A percentile compares a stretch with the other conserved stretches of the same genome.
Conservation (phyloP, 1,140 invertebrate genomes). For the Brachionus sp. region DNA sequence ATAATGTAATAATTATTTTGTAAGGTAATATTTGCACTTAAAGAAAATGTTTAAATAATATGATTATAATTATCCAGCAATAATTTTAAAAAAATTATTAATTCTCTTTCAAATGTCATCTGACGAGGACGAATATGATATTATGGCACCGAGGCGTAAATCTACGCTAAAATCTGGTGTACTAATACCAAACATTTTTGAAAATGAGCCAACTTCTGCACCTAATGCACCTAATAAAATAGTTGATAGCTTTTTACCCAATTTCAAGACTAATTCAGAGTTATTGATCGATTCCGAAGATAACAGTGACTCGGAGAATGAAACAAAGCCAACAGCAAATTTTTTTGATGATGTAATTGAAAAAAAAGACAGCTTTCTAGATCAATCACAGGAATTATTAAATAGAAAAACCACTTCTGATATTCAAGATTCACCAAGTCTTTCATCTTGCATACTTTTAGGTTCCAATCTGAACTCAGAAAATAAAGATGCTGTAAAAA, state of each 20-base stretch:
- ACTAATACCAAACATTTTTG: neutral
- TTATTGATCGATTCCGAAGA: neutral
- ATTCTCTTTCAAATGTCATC: neutral
- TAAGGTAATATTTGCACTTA: too few relatives aligned
- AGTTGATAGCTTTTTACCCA: neutral
- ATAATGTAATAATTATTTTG: too few relatives aligned
- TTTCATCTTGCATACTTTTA: neutral
- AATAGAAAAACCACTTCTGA: neutral
- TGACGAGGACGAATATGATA: constrained; percentile 7
- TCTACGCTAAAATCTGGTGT: neutral
- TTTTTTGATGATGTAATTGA: neutral
- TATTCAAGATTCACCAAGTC: neutral
- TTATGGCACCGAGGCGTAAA: neutral
- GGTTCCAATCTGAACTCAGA: neutral
- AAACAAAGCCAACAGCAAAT: neutral
- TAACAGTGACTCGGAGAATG: neutral
- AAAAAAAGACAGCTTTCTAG: neutral
- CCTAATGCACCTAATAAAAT: neutral
- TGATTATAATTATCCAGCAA: too few relatives aligned
- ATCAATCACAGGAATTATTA: neutral
- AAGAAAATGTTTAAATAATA: too few relatives aligned
- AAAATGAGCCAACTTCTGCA: neutral
- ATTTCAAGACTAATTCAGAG: neutral
- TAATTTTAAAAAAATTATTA: neutral
- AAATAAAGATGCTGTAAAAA: neutral